phyloP scores from a whole-genome alignment of 2,888 invertebrate genomes.

The Linyphia triangularis region DNA sequence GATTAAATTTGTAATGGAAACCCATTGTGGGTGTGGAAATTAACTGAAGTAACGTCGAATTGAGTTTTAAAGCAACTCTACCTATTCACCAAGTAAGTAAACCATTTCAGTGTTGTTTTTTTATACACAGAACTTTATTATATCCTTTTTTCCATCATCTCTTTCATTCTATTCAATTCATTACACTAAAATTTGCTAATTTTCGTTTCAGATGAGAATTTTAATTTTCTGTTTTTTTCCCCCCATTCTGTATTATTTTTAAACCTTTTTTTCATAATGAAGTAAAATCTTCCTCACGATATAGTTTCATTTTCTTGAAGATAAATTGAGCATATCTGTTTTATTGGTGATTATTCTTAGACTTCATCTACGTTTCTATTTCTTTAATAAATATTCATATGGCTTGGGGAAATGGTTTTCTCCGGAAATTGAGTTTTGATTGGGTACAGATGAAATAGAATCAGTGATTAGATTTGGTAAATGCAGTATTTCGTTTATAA shows the following conservation, averaged over 20 bases:
- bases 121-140: slow-evolving; percentile 21
- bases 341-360: slow-evolving; percentile 23
- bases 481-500: background rate
- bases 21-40: slow-evolving; percentile 46
- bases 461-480: background rate
- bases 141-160: slow-evolving; percentile 3
- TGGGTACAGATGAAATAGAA: background rate
- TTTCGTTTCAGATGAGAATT: slow-evolving; percentile 30
- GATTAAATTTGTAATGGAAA: slow-evolving; percentile 68
- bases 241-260: slow-evolving; percentile 3
- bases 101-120: slow-evolving; percentile 19
- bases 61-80: slow-evolving; percentile 60
- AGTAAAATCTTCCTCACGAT: slow-evolving; percentile 10
- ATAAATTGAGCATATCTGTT: background rate
- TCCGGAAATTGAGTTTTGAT: slow-evolving; percentile 3
- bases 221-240: slow-evolving; percentile 8
- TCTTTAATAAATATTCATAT: background rate
- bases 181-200: slow-evolving; percentile 57
- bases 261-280: slow-evolving; percentile 7
- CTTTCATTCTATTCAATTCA: slow-evolving; percentile 31
- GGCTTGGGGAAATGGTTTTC: background rate
- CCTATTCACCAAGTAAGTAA: slow-evolving; percentile 57
- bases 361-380: background rate
- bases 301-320: slow-evolving; percentile 4
- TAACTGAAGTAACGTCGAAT: slow-evolving; percentile 44